Evolutionary conservation across 2,113 vertebrate species (phyloP).

Genomic region (Murina feae): DNA sequence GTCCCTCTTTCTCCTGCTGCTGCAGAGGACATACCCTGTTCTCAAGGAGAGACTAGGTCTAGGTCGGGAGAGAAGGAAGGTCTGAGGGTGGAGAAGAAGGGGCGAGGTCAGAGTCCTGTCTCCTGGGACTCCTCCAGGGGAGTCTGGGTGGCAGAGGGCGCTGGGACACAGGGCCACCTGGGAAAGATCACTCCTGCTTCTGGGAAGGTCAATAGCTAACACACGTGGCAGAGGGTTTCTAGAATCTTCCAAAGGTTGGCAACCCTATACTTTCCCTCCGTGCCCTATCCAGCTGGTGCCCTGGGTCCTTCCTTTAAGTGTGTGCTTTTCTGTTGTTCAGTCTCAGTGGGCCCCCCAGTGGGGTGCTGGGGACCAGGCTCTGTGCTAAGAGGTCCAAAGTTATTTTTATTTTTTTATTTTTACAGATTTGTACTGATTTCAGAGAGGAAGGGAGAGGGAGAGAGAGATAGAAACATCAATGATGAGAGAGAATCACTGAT

Average conservation of each 20-base stretch:
- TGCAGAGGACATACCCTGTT: not conserved
- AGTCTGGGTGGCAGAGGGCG: not conserved
- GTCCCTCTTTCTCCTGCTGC: not conserved
- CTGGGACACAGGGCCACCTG: not conserved
- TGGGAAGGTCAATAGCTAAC: not conserved
- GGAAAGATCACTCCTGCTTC: not conserved
- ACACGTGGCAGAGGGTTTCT: not conserved
- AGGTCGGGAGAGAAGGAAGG: not conserved
- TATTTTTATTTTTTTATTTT: no score
- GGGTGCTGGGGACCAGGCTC: not conserved
- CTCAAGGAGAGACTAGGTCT: not conserved
- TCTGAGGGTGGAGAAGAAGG: not conserved
- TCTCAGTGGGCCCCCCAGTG: not conserved
- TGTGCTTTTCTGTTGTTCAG: not conserved
- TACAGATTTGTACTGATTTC: no score
- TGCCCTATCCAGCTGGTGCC: not conserved
- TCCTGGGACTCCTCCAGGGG: not conserved
- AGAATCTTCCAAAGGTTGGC: slow-evolving; percentile 16
- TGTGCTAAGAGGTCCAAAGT: not conserved
- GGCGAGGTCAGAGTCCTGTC: not conserved
- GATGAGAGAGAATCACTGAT: no score
- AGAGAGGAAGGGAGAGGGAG: no score
- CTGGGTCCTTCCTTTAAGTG: not conserved
- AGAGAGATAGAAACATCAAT: no score
- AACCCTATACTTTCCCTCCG: not conserved